Evolutionary conservation across 1,140 invertebrate genomes (phyloP), one percentile per base, ranked within the genome.

Genomic region (Drosophila chauvacae): DNA sequence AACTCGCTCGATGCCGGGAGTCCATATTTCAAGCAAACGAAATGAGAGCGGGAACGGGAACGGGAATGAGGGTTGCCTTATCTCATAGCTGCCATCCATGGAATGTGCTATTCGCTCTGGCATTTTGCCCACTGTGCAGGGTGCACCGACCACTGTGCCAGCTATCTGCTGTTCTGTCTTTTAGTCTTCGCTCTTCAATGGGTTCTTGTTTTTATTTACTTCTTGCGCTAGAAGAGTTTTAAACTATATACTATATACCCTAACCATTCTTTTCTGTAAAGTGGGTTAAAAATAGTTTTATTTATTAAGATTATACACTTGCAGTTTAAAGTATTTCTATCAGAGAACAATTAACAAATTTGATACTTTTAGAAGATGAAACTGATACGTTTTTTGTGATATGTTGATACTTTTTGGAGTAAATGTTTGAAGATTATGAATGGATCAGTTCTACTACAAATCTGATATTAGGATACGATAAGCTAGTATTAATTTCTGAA

Each of bases 11-110:
- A 51, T 37, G 47, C 23, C 26, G 26, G 9, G 50, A 48, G 69
- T 70, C 65, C 28, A 58, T 70, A 35, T 41, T 70, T 44, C 33
- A 39, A 56, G 55, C 45, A 28, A 14, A 37, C 47, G 23, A 51
- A 63, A 42, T 42, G 61, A 23, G 14, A 42, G 14, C 11, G 23
- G 45, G 30, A 18, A 16, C 10, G 6, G 10, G 16, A 4, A n/a
- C 6, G 20, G 20, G 50, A 53, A 35, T 7, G n/a, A n/a, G 66
- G 37, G 66, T 60, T 72, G 26, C 30, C 66, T 72, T 72, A 72
- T 72, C 69, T 42, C 44, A 71, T 42, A 28, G 35, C 65, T 11
- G 20, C 28, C 69, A 71, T 71, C 66, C 66, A 39, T 20, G 53
- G 69, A 70, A 71, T 66, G 48, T 37, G 60, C 7, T 47, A 6